Base-by-base conservation (phyloP, 2,888 invertebrate genomes). In the Hirtodrosophila alboralis region DNA sequence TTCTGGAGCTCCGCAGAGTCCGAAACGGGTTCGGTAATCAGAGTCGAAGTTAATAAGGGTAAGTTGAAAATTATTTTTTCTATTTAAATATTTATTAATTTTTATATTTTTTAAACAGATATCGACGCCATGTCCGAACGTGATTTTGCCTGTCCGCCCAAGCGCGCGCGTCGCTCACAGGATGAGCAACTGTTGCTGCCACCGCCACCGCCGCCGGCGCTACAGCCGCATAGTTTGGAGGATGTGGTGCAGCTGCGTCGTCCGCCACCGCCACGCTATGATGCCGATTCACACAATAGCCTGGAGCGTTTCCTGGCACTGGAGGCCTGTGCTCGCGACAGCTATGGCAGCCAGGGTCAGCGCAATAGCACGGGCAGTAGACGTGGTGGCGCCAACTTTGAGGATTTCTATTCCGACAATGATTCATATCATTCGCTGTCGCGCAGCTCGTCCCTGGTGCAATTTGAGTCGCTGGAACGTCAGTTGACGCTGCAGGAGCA, bases 401-500 rank as follows among this genome's bases (percentile, higher is more conserved):
- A 90, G 47, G 90, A 90, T n/a, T 90, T 88, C 62, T 90, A 87
- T 54, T 87, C 89, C n/a, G 91, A 91, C 72, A 90, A 89, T 26
- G 77, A 90, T 27, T 92, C 92, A 23, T 91, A 91, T 57, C 92
- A 93, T 49, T 94, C 94, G 40, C 92, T 95, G 9, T 95, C 95
- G 79, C 93, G 96, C 70, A 95, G 95, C 62, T 95, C 95, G 70
- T 96, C 96, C 76, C 92, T 96, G 65, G 92, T 96, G 64, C 96
- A 96, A 90, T 96, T 96, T 90, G 96, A 96, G 91, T 95, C 95
- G 3, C 91, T 96, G 60, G 96, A 96, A 89, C 93, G 93, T 36
- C 94, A 94, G 77, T 92, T 94, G 83, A 92, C 94, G 81, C 66
- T 89, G 41, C 88, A 88, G 53, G 89, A 89, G 49, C 93, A 93